Percentiles rank a stretch among this genome's conserved stretches.
These are phyloP conservation scores for Cepaea hortensis DNA, from an alignment of 2,888 invertebrate species.

Conservation along the genomic window DNA sequence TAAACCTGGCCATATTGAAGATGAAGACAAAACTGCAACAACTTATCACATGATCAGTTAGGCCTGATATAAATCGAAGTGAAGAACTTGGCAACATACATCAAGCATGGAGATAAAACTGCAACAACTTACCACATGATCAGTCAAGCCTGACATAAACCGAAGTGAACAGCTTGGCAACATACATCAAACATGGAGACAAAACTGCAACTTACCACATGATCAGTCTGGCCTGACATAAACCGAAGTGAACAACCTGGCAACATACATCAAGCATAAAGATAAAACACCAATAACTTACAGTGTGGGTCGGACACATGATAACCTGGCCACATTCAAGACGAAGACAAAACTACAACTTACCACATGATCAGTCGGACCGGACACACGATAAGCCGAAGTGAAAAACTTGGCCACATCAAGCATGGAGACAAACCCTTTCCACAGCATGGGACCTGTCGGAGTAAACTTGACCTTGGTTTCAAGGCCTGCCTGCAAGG, in stretches of 20 bases:
- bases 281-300: constrained; percentile 78
- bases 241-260: constrained; percentile 89
- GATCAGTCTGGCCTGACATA: constrained; percentile 79
- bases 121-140: constrained; percentile 59
- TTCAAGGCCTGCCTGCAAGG: constrained; percentile 68
- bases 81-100: constrained; percentile 91
- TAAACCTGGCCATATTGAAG: constrained; percentile 78
- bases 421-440: constrained; percentile 91
- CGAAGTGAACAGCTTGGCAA: constrained; percentile 87
- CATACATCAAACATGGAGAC: constrained; percentile 91
- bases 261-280: constrained; percentile 89
- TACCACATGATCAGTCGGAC: constrained; percentile 68
- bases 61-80: constrained; percentile 84
- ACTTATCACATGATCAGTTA: constrained; percentile 65
- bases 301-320: constrained; percentile 77
- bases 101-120: constrained; percentile 90
- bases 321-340: constrained; percentile 88
- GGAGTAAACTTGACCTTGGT: constrained; percentile 62
- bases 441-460: constrained; percentile 82
- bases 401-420: constrained; percentile 92
- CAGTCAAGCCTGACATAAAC: constrained; percentile 81
- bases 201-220: constrained; percentile 74
- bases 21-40: constrained; percentile 83
- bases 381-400: constrained; percentile 86
- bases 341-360: constrained; percentile 83